A percentile compares a stretch with the other conserved stretches of the same genome.
phyloP scores from a whole-genome alignment of 2,888 invertebrate species.

The Mechanitis mazaeus region DNA sequence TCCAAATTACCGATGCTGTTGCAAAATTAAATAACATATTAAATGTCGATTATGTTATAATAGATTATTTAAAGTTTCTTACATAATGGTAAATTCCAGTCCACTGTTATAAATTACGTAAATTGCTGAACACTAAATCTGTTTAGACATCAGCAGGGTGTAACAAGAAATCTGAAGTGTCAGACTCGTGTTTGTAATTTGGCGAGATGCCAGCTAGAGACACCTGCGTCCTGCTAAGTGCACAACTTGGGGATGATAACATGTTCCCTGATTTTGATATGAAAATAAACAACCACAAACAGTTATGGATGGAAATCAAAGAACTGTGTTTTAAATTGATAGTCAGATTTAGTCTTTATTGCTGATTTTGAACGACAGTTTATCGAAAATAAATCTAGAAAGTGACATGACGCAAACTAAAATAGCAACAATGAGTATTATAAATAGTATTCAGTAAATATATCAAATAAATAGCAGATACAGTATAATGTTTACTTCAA shows the following conservation, averaged over 20 bases:
- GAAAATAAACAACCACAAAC: background rate
- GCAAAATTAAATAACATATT: too few relatives aligned
- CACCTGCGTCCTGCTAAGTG: slow-evolving; percentile 27
- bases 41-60: background rate
- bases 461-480: slow-evolving; percentile 12
- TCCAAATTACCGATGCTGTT: too few relatives aligned
- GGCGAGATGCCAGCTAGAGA: slow-evolving; percentile 28
- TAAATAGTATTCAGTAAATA: slow-evolving; percentile 15
- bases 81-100: background rate
- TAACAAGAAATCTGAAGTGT: slow-evolving; percentile 21
- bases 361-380: too few relatives aligned
- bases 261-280: slow-evolving; percentile 8
- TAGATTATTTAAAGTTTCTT: background rate
- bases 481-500: slow-evolving; percentile 15
- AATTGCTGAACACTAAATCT: slow-evolving; percentile 10
- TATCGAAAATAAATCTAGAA: slow-evolving; percentile 12
- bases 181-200: slow-evolving; percentile 30
- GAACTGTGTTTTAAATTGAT: too few relatives aligned
- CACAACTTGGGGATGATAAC: slow-evolving; percentile 13
- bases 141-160: slow-evolving; percentile 18
- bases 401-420: slow-evolving; percentile 9
- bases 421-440: slow-evolving; percentile 12
- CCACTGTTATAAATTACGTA: slow-evolving; percentile 3
- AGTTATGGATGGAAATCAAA: too few relatives aligned
- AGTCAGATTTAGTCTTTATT: too few relatives aligned